Conservation (phyloP, 2,888 invertebrate genomes). For the Stomorhina lunata region DNA sequence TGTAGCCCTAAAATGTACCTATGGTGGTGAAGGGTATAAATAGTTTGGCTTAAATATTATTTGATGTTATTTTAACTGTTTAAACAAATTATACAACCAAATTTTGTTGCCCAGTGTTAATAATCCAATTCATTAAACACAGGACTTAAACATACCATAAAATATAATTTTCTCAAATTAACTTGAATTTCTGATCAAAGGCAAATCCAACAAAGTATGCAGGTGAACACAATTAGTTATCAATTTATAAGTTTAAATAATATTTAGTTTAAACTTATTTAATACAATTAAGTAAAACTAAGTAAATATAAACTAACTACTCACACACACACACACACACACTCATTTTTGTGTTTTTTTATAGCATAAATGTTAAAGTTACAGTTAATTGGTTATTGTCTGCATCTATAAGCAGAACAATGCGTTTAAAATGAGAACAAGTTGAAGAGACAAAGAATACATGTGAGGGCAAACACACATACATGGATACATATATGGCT, state of each 20-base stretch:
- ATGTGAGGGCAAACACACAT: neutral
- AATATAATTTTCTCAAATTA: neutral
- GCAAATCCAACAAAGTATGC: neutral
- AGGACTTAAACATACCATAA: neutral
- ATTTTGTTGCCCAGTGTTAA: no score
- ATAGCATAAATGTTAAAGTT: constrained; percentile 23
- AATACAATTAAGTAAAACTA: constrained; percentile 20
- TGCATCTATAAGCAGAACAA: constrained; percentile 16
- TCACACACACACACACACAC: neutral
- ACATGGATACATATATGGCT: neutral
- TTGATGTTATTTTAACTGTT: no score
- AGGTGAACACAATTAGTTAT: constrained; percentile 39
- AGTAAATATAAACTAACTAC: no score
- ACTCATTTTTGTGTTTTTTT: neutral
- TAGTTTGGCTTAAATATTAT: no score
- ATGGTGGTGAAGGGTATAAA: no score
- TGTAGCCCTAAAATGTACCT: no score
- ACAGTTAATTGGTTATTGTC: constrained; percentile 57
- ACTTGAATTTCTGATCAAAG: neutral
- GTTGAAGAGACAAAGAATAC: no score
- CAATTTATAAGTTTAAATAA: constrained; percentile 9
- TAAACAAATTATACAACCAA: no score
- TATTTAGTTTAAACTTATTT: constrained; percentile 31
- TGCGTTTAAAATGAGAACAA: no score
- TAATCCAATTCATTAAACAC: neutral